Evolutionary conservation across 30 jellyfish, hydroid and myxozoan species (phyloP), one percentile per base, ranked within the genome.

Genomic region (Mastigias papua): DNA sequence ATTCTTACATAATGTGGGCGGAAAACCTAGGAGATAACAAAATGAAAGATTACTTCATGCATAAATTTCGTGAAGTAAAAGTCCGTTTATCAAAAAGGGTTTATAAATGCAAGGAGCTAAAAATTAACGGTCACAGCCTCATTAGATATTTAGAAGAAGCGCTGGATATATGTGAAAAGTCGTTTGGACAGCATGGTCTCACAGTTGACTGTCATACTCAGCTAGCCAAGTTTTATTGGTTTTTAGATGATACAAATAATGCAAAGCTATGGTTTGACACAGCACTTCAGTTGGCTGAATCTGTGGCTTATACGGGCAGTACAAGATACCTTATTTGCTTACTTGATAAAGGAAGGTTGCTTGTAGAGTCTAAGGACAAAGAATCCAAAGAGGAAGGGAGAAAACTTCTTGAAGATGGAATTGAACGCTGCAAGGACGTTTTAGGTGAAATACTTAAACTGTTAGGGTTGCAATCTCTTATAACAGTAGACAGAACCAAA

Each of bases 321-420:
- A 75, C 31, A 33, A 25, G 49, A 35, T 75, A 33, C 69, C 54
- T 37, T 11, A 3, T 11, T 37, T 37, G 54, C 54, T 37, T 37
- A 37, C 10, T 73, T 16, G 66, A 73, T 64, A 73, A 33, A 73
- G 84, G 84, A 17, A 73, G 84, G 69, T 73, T 73, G 26, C 29
- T 73, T 62, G 69, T 37, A 11, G 65, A 33, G 8, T 9, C 84
- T 1, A 32, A 50, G 26, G 30, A 29, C 30, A 21, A 13, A 37
- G 69, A 37, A 37, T 32, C 26, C n/a, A 0, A 7, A n/a, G 33
- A 4, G 10, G 84, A 73, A 34, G 84, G 84, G 21, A 22, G 8
- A 37, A 2, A n/a, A 16, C 30, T 73, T 3, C 11, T 73, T 2
- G 21, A 73, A 1, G 66, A 37, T 1, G 48, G 30, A 1, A 27